Base-by-base conservation (phyloP, 1,140 invertebrate genomes). In the Drosophila subpulchrella region DNA sequence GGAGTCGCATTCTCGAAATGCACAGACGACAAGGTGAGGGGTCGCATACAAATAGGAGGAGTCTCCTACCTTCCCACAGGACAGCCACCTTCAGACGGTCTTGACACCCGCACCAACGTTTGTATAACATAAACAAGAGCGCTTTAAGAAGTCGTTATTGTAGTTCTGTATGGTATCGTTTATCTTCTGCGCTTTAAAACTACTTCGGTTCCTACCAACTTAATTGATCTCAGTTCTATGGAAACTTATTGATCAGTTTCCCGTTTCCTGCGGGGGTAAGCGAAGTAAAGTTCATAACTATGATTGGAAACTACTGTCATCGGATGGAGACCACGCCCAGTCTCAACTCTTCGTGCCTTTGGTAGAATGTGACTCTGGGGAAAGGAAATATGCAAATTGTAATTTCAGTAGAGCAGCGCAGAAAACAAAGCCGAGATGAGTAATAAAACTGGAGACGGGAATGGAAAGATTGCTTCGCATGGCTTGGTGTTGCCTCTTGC, bases 341-440 rank as follows among this genome's bases (percentile, higher is more conserved):
- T 6, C 20, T 17, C n/a, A 12, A n/a, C 13, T 56, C 20, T 41
- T 6, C 10, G 4, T 39, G 30, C 11, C 1, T 54, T n/a, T 41
- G 13, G 12, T 12, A 27, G 38, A 42, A n/a, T 44, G 39, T 30
- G n/a, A 5, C n/a, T n/a, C 39, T 12, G 20, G 55, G 24, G 10
- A 30, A 4, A 4, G 54, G 6, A 24, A 39, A 39, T 13, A 58
- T 58, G 56, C 59, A 62, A 62, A 62, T 60, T 71, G 76, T 66
- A 73, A 72, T 55, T 51, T 53, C 15, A 17, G 15, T 20, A 53
- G 55, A 42, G 27, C 46, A 53, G 71, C 61, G 47, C 54, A 50
- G 62, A 58, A 67, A 70, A 55, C 62, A 67, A 67, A 78, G 73
- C 57, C 56, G 68, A 80, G 68, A 46, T 55, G 62, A 48, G 36